phyloP scores from a whole-genome alignment of 2,113 vertebrate species.

The Otolemur garnettii region DNA sequence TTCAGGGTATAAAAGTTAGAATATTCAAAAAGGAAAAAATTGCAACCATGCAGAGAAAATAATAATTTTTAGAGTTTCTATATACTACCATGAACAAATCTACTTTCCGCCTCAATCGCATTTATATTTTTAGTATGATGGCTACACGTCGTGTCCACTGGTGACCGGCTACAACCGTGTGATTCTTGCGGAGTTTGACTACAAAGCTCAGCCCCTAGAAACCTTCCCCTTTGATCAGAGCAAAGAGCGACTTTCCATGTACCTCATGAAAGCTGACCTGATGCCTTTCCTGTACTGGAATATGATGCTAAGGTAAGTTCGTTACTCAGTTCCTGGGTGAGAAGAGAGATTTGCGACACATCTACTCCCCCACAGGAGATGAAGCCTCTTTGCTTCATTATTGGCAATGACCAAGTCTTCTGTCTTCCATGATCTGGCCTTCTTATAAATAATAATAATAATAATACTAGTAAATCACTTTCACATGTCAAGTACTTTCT shows the following conservation, averaged over 20 bases:
- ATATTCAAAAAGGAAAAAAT: not conserved
- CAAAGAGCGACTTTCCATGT: conserved; percentile 95
- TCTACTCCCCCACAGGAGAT: not conserved
- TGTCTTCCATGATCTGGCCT: not conserved
- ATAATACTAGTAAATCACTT: not conserved
- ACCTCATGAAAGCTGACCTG: conserved; percentile 95
- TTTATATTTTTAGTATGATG: conserved; percentile 93
- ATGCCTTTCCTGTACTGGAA: conserved; percentile 99
- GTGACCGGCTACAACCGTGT: conserved; percentile 96
- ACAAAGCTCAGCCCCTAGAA: conserved; percentile 92
- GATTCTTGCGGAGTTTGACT: conserved; percentile 98
- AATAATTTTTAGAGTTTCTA: not conserved
- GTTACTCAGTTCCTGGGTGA: not conserved
- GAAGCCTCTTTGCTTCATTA: not conserved
- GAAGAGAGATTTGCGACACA: not conserved
- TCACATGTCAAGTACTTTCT: not conserved
- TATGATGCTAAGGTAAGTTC: conserved; percentile 93
- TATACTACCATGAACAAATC: not conserved
- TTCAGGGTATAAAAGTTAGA: not conserved
- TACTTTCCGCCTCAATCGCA: not conserved
- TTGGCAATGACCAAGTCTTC: not conserved
- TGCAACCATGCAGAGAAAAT: not conserved
- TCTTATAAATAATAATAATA: not conserved
- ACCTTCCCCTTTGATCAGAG: conserved; percentile 98
- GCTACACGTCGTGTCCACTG: conserved; percentile 97